Percentiles rank a stretch among this genome's conserved stretches.
phyloP scores from a whole-genome alignment of 2,888 invertebrate genomes.

The Agrotis ipsilon region DNA sequence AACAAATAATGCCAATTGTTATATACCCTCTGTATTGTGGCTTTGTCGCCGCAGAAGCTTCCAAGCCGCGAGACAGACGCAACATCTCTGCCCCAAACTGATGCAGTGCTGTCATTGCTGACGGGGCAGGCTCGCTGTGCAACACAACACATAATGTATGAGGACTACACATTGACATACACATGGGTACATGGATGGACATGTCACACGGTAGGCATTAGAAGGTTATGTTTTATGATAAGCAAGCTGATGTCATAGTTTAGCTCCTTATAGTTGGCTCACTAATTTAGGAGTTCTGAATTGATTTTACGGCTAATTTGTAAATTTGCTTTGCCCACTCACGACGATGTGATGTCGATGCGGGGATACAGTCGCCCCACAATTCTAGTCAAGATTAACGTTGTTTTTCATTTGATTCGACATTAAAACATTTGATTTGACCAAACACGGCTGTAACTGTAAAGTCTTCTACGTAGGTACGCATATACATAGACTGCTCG shows the following conservation, averaged over 20 bases:
- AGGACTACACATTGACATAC: constrained; percentile 80
- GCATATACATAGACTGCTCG: no score
- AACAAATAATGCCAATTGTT: constrained; percentile 83
- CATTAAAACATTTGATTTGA: no score
- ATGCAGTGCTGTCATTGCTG: constrained; percentile 96
- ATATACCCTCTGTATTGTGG: constrained; percentile 87
- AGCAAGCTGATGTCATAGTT: constrained; percentile 54
- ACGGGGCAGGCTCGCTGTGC: constrained; percentile 94
- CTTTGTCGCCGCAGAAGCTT: constrained; percentile 92
- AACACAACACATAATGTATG: constrained; percentile 85
- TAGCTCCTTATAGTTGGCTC: constrained; percentile 27
- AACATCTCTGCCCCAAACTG: constrained; percentile 97
- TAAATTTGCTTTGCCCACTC: not conserved
- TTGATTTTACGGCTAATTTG: not conserved
- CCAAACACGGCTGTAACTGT: no score
- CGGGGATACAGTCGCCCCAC: not conserved
- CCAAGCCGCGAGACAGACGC: constrained; percentile 95
- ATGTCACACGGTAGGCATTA: constrained; percentile 48
- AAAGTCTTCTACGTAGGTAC: no score
- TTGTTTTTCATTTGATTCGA: not conserved
- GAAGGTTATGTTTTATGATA: constrained; percentile 50
- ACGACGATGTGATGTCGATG: not conserved
- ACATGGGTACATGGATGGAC: constrained; percentile 65
- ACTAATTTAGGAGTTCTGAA: not conserved
- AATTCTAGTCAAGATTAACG: not conserved